Evolutionary conservation across 1,140 invertebrate species (phyloP).

Genomic region (Elysia chlorotica): DNA sequence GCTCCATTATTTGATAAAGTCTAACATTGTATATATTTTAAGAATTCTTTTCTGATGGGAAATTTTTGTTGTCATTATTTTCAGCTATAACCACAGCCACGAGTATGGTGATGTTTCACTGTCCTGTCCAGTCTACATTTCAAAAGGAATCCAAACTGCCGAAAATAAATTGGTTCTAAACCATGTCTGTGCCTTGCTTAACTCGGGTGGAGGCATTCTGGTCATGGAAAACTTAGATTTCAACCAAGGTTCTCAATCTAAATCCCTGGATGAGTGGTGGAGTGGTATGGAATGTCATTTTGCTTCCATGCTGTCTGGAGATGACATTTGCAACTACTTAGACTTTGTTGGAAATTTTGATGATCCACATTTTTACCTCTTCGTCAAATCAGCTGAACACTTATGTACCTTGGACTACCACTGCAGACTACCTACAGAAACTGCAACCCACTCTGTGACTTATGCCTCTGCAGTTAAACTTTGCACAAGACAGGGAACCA

Average conservation of each 20-base stretch:
- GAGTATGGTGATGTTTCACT: constrained; percentile 44
- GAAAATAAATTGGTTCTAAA: constrained; percentile 42
- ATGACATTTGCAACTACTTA: constrained; percentile 54
- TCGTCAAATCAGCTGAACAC: constrained; percentile 50
- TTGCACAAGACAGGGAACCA: constrained; percentile 28
- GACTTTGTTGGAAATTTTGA: constrained; percentile 50
- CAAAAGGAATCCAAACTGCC: constrained; percentile 33
- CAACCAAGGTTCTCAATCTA: constrained; percentile 29
- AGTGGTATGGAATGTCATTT: constrained; percentile 48
- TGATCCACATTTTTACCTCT: constrained; percentile 43
- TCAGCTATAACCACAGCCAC: constrained; percentile 32
- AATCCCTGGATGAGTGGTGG: constrained; percentile 51
- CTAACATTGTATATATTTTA: too few relatives aligned
- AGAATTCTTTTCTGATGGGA: too few relatives aligned
- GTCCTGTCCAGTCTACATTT: constrained; percentile 42
- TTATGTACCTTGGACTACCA: constrained; percentile 46
- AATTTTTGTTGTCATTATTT: constrained; percentile 7
- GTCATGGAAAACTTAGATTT: constrained; percentile 43
- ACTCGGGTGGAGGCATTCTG: constrained; percentile 47
- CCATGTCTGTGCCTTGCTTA: constrained; percentile 46
- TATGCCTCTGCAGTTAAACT: constrained; percentile 43
- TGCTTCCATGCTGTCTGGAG: constrained; percentile 43
- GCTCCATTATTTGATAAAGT: too few relatives aligned
- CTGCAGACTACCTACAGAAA: constrained; percentile 47
- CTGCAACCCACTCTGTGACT: constrained; percentile 46